A percentile compares a stretch with the other conserved stretches of the same genome.
These are phyloP conservation scores for Tricholaema leucomelas DNA, from an alignment of 2,113 vertebrate species.

Conservation along the genomic window DNA sequence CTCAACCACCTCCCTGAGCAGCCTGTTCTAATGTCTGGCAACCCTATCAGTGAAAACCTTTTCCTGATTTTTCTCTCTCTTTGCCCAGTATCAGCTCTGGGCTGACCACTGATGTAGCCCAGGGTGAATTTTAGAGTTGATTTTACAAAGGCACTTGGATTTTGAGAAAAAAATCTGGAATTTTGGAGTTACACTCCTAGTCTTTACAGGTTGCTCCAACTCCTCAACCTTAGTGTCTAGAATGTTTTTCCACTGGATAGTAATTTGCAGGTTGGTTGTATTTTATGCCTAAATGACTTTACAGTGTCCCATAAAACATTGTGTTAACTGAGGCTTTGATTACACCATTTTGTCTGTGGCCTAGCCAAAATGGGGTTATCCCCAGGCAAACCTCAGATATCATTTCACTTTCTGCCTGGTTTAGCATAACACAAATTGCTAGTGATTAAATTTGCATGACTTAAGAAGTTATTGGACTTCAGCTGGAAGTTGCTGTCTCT, in stretches of 20 bases:
- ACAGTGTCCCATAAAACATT: constrained; percentile 36
- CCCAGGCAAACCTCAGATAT: constrained; percentile 44
- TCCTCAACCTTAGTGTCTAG: background rate
- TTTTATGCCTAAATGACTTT: constrained; percentile 52
- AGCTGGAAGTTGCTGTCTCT: constrained; percentile 53
- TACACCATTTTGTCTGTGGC: constrained; percentile 33
- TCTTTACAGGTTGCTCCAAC: background rate
- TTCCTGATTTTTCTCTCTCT: background rate
- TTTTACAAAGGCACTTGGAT: background rate
- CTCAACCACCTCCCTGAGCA: too few species aligned
- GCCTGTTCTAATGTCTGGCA: too few species aligned
- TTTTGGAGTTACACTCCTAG: background rate
- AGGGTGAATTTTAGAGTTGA: background rate
- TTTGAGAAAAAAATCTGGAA: background rate
- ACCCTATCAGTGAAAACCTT: too few species aligned
- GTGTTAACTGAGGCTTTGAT: constrained; percentile 55
- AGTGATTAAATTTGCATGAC: constrained; percentile 60
- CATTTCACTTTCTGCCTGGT: constrained; percentile 60
- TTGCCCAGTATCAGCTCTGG: background rate
- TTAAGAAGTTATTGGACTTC: constrained; percentile 64
- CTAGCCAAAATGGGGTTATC: constrained; percentile 44
- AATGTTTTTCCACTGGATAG: background rate
- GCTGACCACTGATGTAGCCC: background rate
- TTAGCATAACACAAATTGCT: constrained; percentile 56
- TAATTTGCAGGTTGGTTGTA: constrained; percentile 45